Conservation (phyloP, 2,797 vertebrate genomes). For the Dendrocincla fuliginosa region DNA sequence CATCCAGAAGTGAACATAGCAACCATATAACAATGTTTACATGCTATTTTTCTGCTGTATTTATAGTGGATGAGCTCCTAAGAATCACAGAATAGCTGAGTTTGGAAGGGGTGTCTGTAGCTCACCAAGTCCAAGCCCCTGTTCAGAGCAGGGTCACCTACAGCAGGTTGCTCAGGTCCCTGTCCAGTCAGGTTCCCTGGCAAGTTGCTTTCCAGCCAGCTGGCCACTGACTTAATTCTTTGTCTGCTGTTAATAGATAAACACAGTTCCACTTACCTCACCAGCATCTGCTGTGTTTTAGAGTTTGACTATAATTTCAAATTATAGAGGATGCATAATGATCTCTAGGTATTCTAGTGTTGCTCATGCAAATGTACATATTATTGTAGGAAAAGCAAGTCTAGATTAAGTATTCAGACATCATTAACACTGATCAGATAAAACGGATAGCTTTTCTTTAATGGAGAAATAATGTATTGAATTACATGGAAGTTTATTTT, state of each 20-base stretch:
- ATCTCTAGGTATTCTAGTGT: not conserved
- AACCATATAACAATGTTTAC: not conserved
- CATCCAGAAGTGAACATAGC: not conserved
- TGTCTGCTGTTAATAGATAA: not conserved
- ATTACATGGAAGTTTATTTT: not conserved
- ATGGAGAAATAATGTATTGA: not conserved
- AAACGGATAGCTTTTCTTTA: not conserved
- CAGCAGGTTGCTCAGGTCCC: not conserved
- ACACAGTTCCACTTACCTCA: not conserved
- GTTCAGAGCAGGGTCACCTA: not conserved
- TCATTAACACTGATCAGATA: not conserved
- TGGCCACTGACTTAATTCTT: not conserved
- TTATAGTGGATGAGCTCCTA: not conserved
- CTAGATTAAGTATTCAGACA: not conserved
- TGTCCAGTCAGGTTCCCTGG: rapidly evolving
- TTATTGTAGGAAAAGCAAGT: not conserved
- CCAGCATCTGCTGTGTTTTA: not conserved
- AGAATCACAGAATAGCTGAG: not conserved
- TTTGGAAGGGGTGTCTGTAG: not conserved
- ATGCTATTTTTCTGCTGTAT: not conserved
- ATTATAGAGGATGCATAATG: not conserved
- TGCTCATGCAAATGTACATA: not conserved
- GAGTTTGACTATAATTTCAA: not conserved
- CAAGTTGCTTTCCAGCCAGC: not conserved
- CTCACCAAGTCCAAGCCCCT: not conserved